Evolutionary conservation across 2,113 vertebrate species (phyloP), one percentile per base, ranked within the genome.

Genomic region (Paedocypris sp.): DNA sequence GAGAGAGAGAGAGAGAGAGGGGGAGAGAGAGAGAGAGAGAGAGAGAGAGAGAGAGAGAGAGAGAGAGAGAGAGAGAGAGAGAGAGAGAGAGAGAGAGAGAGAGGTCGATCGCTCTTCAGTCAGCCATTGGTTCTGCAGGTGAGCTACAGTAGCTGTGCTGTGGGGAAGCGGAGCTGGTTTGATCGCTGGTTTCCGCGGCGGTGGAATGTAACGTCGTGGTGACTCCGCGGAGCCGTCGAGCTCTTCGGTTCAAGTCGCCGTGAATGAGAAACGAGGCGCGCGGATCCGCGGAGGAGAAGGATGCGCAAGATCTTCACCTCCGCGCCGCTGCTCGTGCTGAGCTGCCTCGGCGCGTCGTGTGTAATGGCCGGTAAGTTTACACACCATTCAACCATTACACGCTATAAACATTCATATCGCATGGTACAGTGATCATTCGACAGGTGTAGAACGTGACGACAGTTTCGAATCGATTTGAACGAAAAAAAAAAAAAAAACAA

Each of bases 281-380:
- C 79, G 77, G 77, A 79, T 60, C 60, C 79, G 71, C 71, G 63
- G 56, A 71, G 38, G 66, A 32, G 68, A 71, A 82, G 74, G 38
- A 87, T 87, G 85, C 79, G 82, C 75, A 76, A 69, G 59, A 69
- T 80, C 70, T 53, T 67, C 29, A 74, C 45, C 26, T 45, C 60
- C 26, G 35, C 70, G 13, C 38, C 57, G 51, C 41, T 83, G 73
- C 73, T 83, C 70, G 60, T 79, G 57, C 69, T 86, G 75, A 57
- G 79, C 79, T 82, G 66, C 47, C 62, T 86, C 74, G 67, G 77
- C 48, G 74, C 77, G 28, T 76, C 78, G 49, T 73, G 64, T 68
- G 81, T 79, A 68, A 36, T 72, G 23, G 83, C 81, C 47, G 84
- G 85, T 87, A 79, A 83, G 85, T 85, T 79, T 36, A 32, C 16